Evolutionary conservation across 2,113 vertebrate species (phyloP).

Genomic region (Thymallus thymallus): DNA sequence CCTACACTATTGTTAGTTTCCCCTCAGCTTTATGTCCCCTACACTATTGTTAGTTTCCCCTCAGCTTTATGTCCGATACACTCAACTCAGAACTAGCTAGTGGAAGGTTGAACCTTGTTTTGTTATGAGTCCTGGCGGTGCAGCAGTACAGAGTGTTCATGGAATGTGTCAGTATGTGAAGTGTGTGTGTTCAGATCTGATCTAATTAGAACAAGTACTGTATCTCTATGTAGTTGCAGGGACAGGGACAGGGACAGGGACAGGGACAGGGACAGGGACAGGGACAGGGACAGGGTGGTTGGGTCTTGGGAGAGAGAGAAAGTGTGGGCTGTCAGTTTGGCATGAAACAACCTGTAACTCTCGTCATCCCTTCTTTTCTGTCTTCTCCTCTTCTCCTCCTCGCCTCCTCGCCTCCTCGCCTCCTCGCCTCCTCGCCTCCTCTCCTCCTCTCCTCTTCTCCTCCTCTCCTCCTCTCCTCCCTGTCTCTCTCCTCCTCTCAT

Average conservation of each 20-base stretch:
- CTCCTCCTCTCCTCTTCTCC: too few relatives aligned
- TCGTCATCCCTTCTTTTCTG: conserved; percentile 5
- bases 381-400: neutral
- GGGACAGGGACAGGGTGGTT: conserved; percentile 49
- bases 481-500: neutral
- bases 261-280: conserved; percentile 37
- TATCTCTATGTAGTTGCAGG: neutral
- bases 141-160: conserved; percentile 36
- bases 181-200: conserved; percentile 40
- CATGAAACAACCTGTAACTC: conserved; percentile 41
- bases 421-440: too few relatives aligned
- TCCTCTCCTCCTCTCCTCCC: too few relatives aligned
- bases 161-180: conserved; percentile 26
- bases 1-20: conserved; percentile 64
- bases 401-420: too few relatives aligned
- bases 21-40: neutral
- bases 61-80: conserved; percentile 51
- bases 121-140: conserved; percentile 57
- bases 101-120: conserved; percentile 44
- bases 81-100: conserved; percentile 59
- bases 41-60: conserved; percentile 57
- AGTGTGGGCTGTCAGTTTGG: conserved; percentile 47
- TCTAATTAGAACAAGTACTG: conserved; percentile 49
- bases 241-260: too few relatives aligned
- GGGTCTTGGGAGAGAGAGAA: conserved; percentile 34